Base-by-base conservation (phyloP, 1,140 invertebrate species). In the Ooceraea biroi region DNA sequence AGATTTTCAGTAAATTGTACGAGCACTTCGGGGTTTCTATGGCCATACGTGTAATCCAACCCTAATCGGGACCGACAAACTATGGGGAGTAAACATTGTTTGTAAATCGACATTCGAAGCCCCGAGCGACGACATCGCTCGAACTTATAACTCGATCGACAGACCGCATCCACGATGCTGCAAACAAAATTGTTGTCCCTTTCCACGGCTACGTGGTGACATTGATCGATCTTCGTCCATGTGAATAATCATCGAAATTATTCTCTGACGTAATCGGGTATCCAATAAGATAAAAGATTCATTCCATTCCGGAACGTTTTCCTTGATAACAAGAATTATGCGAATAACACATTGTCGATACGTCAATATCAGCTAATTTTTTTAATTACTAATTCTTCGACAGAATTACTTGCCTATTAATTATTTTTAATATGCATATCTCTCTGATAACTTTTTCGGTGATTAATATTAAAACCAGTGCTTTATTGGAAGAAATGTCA, bases 61-160 rank as follows among this genome's bases (percentile, higher is more conserved):
- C 82, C 65, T 85, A 85, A 85, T 85, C 82, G 73, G 46, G 60
- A 76, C 19, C 72, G 44, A 65, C 50, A 60, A 80, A 85, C 66
- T 71, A 14, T 17, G 48, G 48, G 14, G 50, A 60, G n/a, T 57
- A 71, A 84, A 86, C 44, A 71, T 78, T 82, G 30, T 66, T 84
- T 73, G 58, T 74, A 84, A 84, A 89, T 88, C 77, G 68, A 82
- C 57, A 52, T 88, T 88, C 60, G 88, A 89, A 88, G 85, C 87
- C 87, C 14, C 60, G 27, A n/a, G 78, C 36, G 57, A 60, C 65
- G 11, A 60, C 78, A 27, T 61, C 57, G 44, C 69, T 50, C 44
- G n/a, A 52, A 82, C 78, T 82, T 82, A 83, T 78, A 68, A 78
- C 44, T 78, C 63, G 48, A 83, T 57, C 50, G 73, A n/a, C 50